These are phyloP conservation scores for Rhombomys opimus DNA, from an alignment of 2,113 vertebrate species.

Conservation along the genomic window DNA sequence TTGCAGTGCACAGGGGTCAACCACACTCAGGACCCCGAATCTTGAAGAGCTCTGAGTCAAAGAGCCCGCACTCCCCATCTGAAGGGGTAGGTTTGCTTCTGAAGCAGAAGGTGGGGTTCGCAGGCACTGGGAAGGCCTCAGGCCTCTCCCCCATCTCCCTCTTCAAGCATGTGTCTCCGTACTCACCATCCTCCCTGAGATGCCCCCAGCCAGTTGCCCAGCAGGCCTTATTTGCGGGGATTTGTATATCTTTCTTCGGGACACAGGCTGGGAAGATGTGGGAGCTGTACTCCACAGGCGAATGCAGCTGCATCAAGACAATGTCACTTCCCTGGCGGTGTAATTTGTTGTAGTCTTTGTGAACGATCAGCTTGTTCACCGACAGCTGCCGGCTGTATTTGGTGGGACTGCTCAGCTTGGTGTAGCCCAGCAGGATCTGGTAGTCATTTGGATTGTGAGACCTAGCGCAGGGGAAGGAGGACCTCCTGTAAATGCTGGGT, in stretches of 20 bases:
- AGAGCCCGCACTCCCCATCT: background rate
- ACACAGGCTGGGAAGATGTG: slow-evolving; percentile 52
- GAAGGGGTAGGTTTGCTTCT: background rate
- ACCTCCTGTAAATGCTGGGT: background rate
- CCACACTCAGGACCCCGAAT: background rate
- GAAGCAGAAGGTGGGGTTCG: background rate
- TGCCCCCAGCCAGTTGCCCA: slow-evolving; percentile 68
- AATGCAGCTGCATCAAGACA: slow-evolving; percentile 16
- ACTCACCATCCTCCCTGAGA: background rate
- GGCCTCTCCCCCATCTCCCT: background rate
- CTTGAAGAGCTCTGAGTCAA: background rate
- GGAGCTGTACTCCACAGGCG: background rate
- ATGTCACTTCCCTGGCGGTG: slow-evolving; percentile 1
- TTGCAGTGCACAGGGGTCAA: background rate
- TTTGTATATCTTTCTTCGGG: rapidly evolving
- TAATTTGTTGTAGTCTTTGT: background rate
- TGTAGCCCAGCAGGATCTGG: slow-evolving; percentile 57
- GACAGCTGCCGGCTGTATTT: background rate
- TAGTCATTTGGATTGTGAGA: background rate
- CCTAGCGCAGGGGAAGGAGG: background rate
- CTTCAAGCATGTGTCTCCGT: background rate
- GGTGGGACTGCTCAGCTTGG: background rate
- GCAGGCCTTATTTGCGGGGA: rapidly evolving
- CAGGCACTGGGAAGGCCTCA: background rate
- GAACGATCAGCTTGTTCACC: background rate